Base-by-base conservation (phyloP, 1,140 invertebrate species). In the Lepidotrigona ventralis region DNA sequence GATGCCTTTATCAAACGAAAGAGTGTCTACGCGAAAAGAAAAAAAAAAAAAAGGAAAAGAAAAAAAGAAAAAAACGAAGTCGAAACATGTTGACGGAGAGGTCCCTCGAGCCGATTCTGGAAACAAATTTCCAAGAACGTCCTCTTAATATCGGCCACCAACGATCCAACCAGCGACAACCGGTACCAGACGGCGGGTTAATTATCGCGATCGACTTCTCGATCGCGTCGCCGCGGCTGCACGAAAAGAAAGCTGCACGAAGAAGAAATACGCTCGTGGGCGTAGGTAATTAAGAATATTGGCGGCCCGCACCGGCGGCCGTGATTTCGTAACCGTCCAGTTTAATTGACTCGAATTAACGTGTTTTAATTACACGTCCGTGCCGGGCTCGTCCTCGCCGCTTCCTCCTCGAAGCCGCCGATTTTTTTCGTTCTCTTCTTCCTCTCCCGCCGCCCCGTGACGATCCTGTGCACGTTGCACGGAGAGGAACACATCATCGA, bases 341-440 rank as follows among this genome's bases (percentile, higher is more conserved):
- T 90, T 90, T 90, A 90, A 90, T 90, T 90, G 82, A 85, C 87
- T 88, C 84, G 84, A 87, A 86, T 89, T 86, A 90, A 89, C 85
- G 80, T 79, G 85, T 86, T 90, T 90, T 86, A 90, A 90, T 89
- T 88, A 86, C 80, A 73, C 82, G 46, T 46, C 39, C 33, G 56
- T 14, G n/a, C 6, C 46, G 70, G 33, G 19, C 51, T n/a, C 72
- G 5, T 68, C 56, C 21, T 54, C 71, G 21, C 15, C 71, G 71
- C 9, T 33, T 33, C 29, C 63, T 39, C 26, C 26, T 81, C 26
- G 23, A 60, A 8, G 33, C 51, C 71, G 54, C 19, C 69, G 29
- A 68, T 39, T 33, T 68, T 63, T 68, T 66, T 66, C 63, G 17
- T 66, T 11, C 26, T 19, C 17, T 0, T 9, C 6, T 21, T 58